Conservation (phyloP, 2,888 invertebrate genomes). For the Spisula subtruncata region DNA sequence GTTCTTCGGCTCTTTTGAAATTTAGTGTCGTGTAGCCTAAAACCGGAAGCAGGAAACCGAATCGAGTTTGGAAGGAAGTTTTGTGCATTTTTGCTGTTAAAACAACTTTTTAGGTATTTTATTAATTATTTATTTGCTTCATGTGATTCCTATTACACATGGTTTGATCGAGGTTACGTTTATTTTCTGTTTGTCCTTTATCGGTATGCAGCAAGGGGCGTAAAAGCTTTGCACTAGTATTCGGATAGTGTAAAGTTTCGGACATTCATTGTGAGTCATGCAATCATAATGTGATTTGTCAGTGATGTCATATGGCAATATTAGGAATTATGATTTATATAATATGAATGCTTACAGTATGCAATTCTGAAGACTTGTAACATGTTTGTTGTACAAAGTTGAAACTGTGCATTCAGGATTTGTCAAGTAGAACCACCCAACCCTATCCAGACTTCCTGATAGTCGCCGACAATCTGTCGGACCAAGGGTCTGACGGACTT, state of each 20-base stretch:
- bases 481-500: too few species aligned
- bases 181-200: not conserved
- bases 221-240: not conserved
- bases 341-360: too few species aligned
- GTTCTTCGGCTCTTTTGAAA: not conserved
- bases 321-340: too few species aligned
- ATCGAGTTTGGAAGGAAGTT: not conserved
- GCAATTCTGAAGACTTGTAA: too few species aligned
- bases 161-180: not conserved
- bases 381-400: too few species aligned
- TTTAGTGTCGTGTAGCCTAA: slow-evolving; percentile 9
- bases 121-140: not conserved
- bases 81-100: not conserved
- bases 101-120: slow-evolving; percentile 14
- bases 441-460: too few species aligned
- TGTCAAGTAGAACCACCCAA: too few species aligned
- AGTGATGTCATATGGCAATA: not conserved
- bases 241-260: not conserved
- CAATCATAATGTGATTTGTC: not conserved
- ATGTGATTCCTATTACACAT: too few species aligned
- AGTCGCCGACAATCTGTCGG: too few species aligned
- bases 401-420: too few species aligned
- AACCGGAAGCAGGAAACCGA: slow-evolving; percentile 51
- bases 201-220: not conserved
- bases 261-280: not conserved